Evolutionary conservation across 2,888 invertebrate genomes (phyloP), one percentile per base, ranked within the genome.

Genomic region (Amphipoea lucens): DNA sequence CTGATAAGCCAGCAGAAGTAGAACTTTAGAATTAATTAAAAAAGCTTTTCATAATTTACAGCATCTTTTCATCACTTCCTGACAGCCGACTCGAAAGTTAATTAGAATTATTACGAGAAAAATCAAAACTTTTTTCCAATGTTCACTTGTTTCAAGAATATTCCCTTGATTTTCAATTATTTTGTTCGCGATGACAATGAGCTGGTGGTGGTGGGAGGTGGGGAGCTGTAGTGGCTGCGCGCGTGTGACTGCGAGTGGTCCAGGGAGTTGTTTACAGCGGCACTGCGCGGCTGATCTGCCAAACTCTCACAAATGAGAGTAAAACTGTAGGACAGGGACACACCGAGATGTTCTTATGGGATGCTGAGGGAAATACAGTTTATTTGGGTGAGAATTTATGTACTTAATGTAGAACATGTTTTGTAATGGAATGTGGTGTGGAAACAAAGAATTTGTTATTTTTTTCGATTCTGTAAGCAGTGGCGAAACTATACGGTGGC

Each of bases 251-350:
- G 82, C 36, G 63, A 12, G n/a, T 11, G n/a, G 54, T n/a, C 71
- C 75, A 67, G 78, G 60, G 36, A 76, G 82, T 87, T 84, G 87
- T 84, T 76, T n/a, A 75, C 74, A 40, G 84, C 74, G 71, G 48
- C 66, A 69, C 81, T 54, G 84, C 48, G 66, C 77, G 68, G 57
- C 68, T 48, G 69, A 54, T 74, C 65, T 88, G 90, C 88, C 89
- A 86, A 90, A 92, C 92, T 92, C 92, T 91, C 92, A 83, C 87
- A 81, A 65, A 70, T 78, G 90, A 91, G 92, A 92, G 92, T 90
- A 88, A 88, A 88, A 74, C 73, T 45, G 7, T 57, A 51, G 76
- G 67, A 4, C 11, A 29, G 80, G 17, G 85, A 63, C 70, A 85
- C 81, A 82, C 81, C 20, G 85, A 42, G 85, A 14, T n/a, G 23